Evolutionary conservation across 2,113 vertebrate genomes (phyloP).

Genomic region (Peromyscus leucopus): DNA sequence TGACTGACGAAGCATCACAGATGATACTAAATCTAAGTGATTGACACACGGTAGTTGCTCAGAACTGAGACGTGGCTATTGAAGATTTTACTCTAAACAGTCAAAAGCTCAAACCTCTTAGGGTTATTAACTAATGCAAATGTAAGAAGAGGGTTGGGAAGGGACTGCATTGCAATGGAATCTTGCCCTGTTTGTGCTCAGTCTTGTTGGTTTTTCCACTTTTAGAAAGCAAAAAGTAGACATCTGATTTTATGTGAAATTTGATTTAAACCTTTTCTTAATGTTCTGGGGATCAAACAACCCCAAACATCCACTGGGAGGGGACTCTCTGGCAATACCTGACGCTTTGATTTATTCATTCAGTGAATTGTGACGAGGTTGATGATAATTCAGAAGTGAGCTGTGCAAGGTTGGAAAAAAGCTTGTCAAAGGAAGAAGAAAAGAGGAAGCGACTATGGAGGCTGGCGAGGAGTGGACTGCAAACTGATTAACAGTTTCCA

Average conservation of each 20-base stretch:
- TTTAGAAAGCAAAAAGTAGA: not conserved
- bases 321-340: not conserved
- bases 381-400: not conserved
- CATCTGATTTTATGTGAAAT: not conserved
- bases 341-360: not conserved
- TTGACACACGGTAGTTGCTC: not conserved
- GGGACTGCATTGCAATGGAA: not conserved
- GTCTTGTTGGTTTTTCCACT: not conserved
- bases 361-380: not conserved
- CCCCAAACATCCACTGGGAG: not conserved
- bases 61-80: not conserved
- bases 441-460: not conserved
- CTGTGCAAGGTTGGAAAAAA: not conserved
- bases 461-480: not conserved
- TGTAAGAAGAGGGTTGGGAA: not conserved
- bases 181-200: accelerated
- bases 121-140: not conserved
- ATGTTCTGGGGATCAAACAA: not conserved
- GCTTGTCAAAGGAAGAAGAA: not conserved
- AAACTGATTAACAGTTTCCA: not conserved
- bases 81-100: not conserved
- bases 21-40: not conserved
- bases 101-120: not conserved
- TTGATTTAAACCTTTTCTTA: not conserved
- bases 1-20: too few relatives aligned